Base-by-base conservation (phyloP, 2,888 invertebrate species). In the Himalopsyche tibetana region DNA sequence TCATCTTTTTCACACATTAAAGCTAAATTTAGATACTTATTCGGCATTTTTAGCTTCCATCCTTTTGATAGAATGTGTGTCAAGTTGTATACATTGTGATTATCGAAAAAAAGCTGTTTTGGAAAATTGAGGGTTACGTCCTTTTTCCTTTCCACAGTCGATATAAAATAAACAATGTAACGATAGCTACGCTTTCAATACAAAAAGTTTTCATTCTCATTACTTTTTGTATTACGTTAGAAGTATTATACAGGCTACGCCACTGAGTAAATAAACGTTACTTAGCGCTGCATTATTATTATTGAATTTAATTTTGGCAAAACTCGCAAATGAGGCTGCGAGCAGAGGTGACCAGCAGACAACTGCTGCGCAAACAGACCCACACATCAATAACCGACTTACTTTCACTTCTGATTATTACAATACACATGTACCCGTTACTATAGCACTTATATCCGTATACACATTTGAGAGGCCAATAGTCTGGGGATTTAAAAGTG, bases 341-440 rank as follows among this genome's bases (percentile, higher is more conserved):
- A 51, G 63, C 28, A 4, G 63, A 63, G 63, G 63, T 63, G 63
- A 63, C 63, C 63, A 63, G 63, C 83, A n/a, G 40, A 38, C 56
- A 56, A 55, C 55, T 51, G 40, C 74, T 74, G 79, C 5, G 51
- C 80, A 69, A 55, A 85, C 82, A 69, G 79, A 82, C 79, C 55
- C 55, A 81, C 86, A 74, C 79, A 83, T 63, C 63, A 82, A 84
- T 84, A 82, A 69, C 82, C 12, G 9, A 12, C 55, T 55, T 55
- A 87, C 87, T 87, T 87, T 87, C 87, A 87, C 87, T 87, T 87
- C 83, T 69, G 84, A 87, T 85, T 51, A 51, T 51, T 36, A 87
- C 85, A 85, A 85, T 87, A 87, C 85, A 82, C 85, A 85, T 79
- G 85, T 69, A 83, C 83, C 87, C 85, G 87, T 87, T 87, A 87